These are phyloP conservation scores for Pelvicachromis taeniatus DNA, from an alignment of 2,113 vertebrate species.

Conservation along the genomic window DNA sequence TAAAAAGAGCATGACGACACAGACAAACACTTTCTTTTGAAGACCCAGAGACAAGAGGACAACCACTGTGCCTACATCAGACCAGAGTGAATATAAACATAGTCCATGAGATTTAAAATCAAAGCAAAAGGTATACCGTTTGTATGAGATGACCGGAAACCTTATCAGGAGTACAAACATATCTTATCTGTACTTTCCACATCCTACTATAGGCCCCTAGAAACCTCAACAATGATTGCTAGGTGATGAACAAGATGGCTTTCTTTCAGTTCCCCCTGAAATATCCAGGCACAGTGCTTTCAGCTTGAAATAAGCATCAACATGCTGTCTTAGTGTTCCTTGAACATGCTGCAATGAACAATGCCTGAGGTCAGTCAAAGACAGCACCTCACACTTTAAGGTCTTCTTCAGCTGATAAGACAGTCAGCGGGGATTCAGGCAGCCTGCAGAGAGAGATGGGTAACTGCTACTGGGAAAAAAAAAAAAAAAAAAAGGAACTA, in stretches of 20 bases:
- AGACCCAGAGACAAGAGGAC: slow-evolving; percentile 32
- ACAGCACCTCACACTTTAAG: slow-evolving; percentile 35
- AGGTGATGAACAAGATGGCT: slow-evolving; percentile 30
- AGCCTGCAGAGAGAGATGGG: slow-evolving; percentile 34
- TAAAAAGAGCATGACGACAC: slow-evolving; percentile 52
- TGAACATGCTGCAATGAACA: slow-evolving; percentile 30
- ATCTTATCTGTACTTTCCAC: slow-evolving; percentile 35
- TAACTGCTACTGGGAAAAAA: background rate
- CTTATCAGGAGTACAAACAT: slow-evolving; percentile 29
- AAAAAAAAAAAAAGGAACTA: slow-evolving; percentile 8
- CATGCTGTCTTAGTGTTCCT: slow-evolving; percentile 30
- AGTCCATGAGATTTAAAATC: slow-evolving; percentile 48
- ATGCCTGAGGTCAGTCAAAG: slow-evolving; percentile 36
- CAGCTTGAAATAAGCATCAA: slow-evolving; percentile 33
- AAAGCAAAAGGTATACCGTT: slow-evolving; percentile 33
- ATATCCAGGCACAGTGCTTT: slow-evolving; percentile 40
- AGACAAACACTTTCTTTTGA: slow-evolving; percentile 53
- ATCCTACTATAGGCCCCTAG: slow-evolving; percentile 6
- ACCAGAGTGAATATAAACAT: slow-evolving; percentile 49
- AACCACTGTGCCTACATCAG: slow-evolving; percentile 42
- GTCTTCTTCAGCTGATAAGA: slow-evolving; percentile 39
- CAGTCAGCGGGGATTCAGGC: slow-evolving; percentile 32
- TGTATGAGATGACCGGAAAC: slow-evolving; percentile 22
- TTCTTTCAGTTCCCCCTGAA: slow-evolving; percentile 22
- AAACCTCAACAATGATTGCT: slow-evolving; percentile 16